Evolutionary conservation across 1,140 invertebrate species (phyloP), one percentile per base, ranked within the genome.

Genomic region (Dryas iulia): DNA sequence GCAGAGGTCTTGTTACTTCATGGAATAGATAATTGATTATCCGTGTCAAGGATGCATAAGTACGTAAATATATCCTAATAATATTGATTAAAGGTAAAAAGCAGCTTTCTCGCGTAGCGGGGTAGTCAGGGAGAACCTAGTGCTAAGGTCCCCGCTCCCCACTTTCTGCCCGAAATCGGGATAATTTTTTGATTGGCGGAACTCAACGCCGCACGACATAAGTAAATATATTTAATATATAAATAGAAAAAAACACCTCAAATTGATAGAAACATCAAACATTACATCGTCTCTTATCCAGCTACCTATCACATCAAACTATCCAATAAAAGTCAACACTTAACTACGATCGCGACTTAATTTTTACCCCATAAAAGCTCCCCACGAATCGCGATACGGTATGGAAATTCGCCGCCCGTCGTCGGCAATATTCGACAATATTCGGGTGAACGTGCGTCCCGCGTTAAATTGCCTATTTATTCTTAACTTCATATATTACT

Each of bases 401-500:
- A 91, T 91, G 88, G 87, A 90, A 91, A 91, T 91, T 82, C 82
- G 82, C 59, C 81, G 74, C 78, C 79, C 81, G 79, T 82, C 82
- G 79, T 85, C 85, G 84, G 82, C 86, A 76, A 83, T 87, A 87
- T 86, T 87, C 86, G 87, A 85, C 90, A 87, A 92, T 92, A 90
- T 92, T 92, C 89, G 89, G 84, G 61, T 72, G 83, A 75, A 92
- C 91, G 91, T 92, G 91, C 74, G 88, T 83, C 83, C 80, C 81
- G 81, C 74, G 84, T 83, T 88, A 92, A 92, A 92, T 91, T 90
- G 90, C 91, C 91, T 92, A 91, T 92, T 92, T 92, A 92, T 92
- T 91, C 90, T 88, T 89, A 88, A 92, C 88, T 92, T 92, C 91
- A 92, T 92, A 92, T 92, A 92, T 92, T 92, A 92, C 89, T 89